Conservation (phyloP, 1,140 invertebrate species). For the Chrysomallon squamiferum region DNA sequence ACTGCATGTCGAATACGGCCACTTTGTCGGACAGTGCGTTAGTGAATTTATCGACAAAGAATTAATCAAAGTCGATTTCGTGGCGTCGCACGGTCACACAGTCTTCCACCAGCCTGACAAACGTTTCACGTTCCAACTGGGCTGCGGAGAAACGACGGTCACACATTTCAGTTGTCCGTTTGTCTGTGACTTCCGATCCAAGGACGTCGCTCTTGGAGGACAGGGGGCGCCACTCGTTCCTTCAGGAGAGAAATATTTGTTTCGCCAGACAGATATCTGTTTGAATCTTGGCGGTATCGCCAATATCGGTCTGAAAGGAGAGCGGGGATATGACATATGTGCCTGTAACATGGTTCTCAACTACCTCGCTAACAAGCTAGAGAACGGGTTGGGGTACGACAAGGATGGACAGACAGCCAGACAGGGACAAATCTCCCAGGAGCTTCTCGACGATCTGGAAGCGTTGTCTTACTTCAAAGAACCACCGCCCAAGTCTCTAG, state of each 20-base stretch:
- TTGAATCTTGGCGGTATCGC: conserved; percentile 60
- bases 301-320: conserved; percentile 45
- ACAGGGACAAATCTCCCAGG: conserved; percentile 31
- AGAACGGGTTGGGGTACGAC: conserved; percentile 36
- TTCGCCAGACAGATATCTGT: conserved; percentile 44
- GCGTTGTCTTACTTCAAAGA: conserved; percentile 40
- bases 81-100: conserved; percentile 56
- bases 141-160: conserved; percentile 52
- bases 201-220: conserved; percentile 56
- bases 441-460: conserved; percentile 40
- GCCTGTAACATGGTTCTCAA: conserved; percentile 54
- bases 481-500: conserved; percentile 50
- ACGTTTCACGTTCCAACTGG: conserved; percentile 52
- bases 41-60: conserved; percentile 35
- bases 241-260: conserved; percentile 50
- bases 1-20: conserved; percentile 51
- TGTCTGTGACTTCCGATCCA: conserved; percentile 51
- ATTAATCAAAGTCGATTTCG: conserved; percentile 36
- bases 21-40: conserved; percentile 35
- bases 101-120: conserved; percentile 54
- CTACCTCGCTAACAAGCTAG: conserved; percentile 33
- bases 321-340: conserved; percentile 47
- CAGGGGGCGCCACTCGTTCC: conserved; percentile 58
- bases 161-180: conserved; percentile 39
- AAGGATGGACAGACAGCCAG: conserved; percentile 42